Evolutionary conservation across 2,113 vertebrate species (phyloP), one percentile per base, ranked within the genome.

Genomic region (Lutjanus erythropterus): DNA sequence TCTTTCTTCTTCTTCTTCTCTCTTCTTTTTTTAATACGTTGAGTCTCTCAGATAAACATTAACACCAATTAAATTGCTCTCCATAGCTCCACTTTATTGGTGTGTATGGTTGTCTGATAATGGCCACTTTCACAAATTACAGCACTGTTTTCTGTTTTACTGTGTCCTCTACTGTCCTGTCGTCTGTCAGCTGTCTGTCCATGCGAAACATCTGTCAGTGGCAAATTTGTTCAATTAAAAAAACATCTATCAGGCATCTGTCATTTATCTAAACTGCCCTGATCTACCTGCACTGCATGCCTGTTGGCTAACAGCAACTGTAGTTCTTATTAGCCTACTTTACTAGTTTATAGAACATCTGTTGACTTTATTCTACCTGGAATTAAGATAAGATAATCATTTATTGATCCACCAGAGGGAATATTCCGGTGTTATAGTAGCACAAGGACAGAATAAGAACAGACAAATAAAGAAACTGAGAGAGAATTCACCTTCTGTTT

Each of bases 161-260:
- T 61, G 53, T 42, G 19, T 73, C 27, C 0, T 47, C 0, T 52
- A 16, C 39, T 56, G 64, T 77, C 35, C 27, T 35, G 52, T 85
- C 9, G 71, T 50, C 60, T 73, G 56, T 86, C 75, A 21, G 78
- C 62, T 80, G 53, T 79, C 41, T 73, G 56, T 78, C n/a, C 31
- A 52, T 64, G 47, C 60, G 53, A 56, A 71, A 68, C 65, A 44
- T 73, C 42, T 59, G 64, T 83, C 64, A 46, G 5, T 78, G n/a
- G 31, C 56, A 53, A 49, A 35, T 62, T 9, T 50, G 35, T 65
- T 44, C 15, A 59, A 29, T 19, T 21, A 33, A 6, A 35, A 25
- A 52, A 42, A 19, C 5, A 12, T 11, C 3, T 44, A 21, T 42
- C 1, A 8, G 27, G 47, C 2, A 35, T 49, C 19, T n/a, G 21